Conservation (phyloP, 2,797 vertebrate genomes). For the Lophotriccus pileatus region DNA sequence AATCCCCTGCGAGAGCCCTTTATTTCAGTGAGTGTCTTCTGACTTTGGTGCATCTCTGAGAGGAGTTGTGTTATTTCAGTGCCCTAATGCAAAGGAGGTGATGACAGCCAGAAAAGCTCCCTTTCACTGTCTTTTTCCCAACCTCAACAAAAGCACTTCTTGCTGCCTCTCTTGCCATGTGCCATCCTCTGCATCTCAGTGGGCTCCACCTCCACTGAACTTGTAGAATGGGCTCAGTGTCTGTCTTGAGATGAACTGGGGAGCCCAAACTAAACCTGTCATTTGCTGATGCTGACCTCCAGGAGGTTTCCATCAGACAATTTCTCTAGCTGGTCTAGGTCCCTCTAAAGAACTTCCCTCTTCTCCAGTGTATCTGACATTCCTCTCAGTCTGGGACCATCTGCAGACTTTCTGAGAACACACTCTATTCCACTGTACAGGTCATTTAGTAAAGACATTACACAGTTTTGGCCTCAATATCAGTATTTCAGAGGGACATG, state of each 20-base stretch:
- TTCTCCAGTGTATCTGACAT: rapidly evolving
- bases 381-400: not conserved
- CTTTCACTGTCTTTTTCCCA: not conserved
- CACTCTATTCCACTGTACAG: not conserved
- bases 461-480: not conserved
- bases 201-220: not conserved
- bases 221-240: not conserved
- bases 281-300: not conserved
- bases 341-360: not conserved
- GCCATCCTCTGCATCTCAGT: not conserved
- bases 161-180: not conserved
- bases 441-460: not conserved
- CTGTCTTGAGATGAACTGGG: not conserved
- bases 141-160: not conserved
- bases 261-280: not conserved
- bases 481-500: not conserved
- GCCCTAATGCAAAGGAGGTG: not conserved
- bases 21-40: not conserved
- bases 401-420: not conserved
- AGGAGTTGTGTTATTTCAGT: not conserved
- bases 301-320: not conserved
- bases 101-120: not conserved
- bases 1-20: not conserved
- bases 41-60: not conserved
- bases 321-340: not conserved